phyloP scores from a whole-genome alignment of 2,113 vertebrate genomes.

The Polypterus senegalus region DNA sequence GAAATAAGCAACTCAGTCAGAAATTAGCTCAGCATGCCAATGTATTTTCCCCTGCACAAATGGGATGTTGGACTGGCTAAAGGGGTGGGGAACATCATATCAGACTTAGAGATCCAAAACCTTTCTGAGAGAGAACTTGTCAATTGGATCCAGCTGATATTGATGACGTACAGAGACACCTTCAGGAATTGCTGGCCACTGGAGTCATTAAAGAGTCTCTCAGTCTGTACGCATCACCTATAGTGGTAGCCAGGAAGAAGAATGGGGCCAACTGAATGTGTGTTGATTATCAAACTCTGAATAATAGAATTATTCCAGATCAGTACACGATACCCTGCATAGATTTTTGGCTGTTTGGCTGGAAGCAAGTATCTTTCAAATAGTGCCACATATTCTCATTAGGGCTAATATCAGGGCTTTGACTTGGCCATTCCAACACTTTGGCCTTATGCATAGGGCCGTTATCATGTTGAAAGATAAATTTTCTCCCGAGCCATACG shows the following conservation, averaged over 20 bases:
- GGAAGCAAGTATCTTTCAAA: not conserved
- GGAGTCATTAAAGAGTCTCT: not conserved
- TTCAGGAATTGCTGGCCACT: not conserved
- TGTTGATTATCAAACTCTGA: not conserved
- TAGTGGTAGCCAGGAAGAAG: not conserved
- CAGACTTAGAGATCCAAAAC: too few species aligned
- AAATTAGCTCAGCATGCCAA: too few species aligned
- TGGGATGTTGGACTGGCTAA: too few species aligned
- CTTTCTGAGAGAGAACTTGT: too few species aligned
- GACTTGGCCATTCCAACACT: too few species aligned
- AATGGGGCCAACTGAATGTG: not conserved
- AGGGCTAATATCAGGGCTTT: not conserved
- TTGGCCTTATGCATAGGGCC: too few species aligned
- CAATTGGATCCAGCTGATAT: slow-evolving; percentile 2
- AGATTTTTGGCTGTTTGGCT: not conserved
- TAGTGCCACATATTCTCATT: too few species aligned
- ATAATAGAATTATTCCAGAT: not conserved
- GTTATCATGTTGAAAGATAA: too few species aligned
- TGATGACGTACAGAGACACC: not conserved
- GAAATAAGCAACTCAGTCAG: too few species aligned
- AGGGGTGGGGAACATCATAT: too few species aligned
- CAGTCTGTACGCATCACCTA: not conserved
- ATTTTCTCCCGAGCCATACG: too few species aligned
- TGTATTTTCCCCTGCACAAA: too few species aligned
- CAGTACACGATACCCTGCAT: not conserved